Percentiles rank a stretch among this genome's conserved stretches.
Conservation (phyloP, 2,888 invertebrate species). For the Prenolepis imparis region DNA sequence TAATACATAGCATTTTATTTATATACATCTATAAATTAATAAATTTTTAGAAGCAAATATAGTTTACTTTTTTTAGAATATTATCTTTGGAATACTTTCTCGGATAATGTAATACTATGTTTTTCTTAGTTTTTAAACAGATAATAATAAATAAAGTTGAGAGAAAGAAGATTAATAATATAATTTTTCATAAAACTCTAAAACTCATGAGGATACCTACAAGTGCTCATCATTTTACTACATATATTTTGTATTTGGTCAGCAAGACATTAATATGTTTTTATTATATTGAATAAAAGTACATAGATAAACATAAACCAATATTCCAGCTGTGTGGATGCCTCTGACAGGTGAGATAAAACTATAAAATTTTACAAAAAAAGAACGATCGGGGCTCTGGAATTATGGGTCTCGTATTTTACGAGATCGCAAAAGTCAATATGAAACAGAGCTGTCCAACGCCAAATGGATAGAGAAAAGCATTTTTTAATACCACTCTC, state of each 20-base stretch:
- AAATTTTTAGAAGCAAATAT: neutral
- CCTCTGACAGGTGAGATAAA: conserved; percentile 11
- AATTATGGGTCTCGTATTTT: conserved; percentile 38
- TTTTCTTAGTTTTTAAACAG: neutral
- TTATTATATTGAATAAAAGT: neutral
- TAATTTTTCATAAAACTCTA: neutral
- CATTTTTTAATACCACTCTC: conserved; percentile 16
- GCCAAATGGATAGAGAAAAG: neutral
- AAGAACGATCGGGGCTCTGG: neutral
- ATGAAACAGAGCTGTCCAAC: neutral
- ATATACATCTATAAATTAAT: neutral
- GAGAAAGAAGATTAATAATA: neutral
- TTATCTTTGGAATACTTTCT: neutral
- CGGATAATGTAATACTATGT: neutral
- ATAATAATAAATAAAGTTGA: neutral
- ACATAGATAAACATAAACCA: neutral
- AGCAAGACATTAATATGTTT: conserved; percentile 11
- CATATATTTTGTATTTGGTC: neutral
- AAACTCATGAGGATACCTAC: neutral
- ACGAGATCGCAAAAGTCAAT: conserved; percentile 13
- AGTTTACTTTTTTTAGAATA: neutral
- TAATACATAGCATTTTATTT: neutral
- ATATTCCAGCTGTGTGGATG: neutral
- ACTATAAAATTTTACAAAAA: neutral
- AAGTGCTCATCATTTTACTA: neutral